phyloP scores from a whole-genome alignment of 1,140 invertebrate species.

The Drosophila rufa region DNA sequence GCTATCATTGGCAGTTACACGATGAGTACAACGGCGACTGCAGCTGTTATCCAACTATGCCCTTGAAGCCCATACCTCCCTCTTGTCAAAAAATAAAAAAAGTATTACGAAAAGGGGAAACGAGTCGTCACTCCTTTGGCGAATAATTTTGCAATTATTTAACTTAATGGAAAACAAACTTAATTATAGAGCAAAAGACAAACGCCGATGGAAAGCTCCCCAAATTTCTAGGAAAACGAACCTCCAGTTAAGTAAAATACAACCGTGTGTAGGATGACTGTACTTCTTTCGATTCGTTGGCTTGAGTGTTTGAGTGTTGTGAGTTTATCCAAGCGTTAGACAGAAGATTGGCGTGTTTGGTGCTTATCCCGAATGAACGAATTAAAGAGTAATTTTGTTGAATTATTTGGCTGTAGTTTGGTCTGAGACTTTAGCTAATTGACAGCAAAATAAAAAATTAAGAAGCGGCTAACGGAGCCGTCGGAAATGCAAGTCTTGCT shows the following conservation, averaged over 20 bases:
- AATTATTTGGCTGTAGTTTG: constrained; percentile 65
- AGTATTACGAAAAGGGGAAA: constrained; percentile 6
- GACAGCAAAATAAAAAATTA: constrained; percentile 40
- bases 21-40: constrained; percentile 47
- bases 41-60: constrained; percentile 59
- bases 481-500: constrained; percentile 59
- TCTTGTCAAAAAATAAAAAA: not conserved
- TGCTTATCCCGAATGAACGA: constrained; percentile 54
- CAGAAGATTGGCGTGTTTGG: constrained; percentile 59
- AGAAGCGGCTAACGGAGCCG: not conserved
- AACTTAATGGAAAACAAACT: constrained; percentile 84
- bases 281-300: constrained; percentile 18
- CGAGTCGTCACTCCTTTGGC: constrained; percentile 54
- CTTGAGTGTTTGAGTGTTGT: constrained; percentile 15
- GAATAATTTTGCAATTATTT: constrained; percentile 83
- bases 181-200: constrained; percentile 71
- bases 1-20: constrained; percentile 75
- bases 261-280: constrained; percentile 33
- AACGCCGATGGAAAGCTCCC: constrained; percentile 19
- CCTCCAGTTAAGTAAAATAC: not conserved
- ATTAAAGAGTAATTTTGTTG: constrained; percentile 71
- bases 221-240: constrained; percentile 7
- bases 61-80: constrained; percentile 4
- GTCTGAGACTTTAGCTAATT: constrained; percentile 56
- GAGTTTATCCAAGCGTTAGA: constrained; percentile 44